phyloP scores from a whole-genome alignment of 2,797 vertebrate genomes.

The Phoeniculus purpureus region DNA sequence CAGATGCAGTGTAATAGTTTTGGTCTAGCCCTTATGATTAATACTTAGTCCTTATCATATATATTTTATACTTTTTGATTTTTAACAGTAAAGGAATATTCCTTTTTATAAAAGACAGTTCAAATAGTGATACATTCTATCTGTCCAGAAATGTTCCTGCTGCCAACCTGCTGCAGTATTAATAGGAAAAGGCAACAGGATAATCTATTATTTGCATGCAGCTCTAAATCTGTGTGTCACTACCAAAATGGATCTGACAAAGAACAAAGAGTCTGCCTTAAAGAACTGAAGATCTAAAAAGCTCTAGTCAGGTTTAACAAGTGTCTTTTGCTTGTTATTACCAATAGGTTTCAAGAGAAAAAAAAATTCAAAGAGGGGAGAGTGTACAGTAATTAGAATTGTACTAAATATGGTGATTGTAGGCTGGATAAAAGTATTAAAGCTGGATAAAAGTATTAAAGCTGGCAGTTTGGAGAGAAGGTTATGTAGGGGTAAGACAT shows the following conservation, averaged over 20 bases:
- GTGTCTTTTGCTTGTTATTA: conserved; percentile 30
- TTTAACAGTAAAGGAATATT: background rate
- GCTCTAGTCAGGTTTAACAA: conserved; percentile 31
- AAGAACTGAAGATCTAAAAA: conserved; percentile 35
- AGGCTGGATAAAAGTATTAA: background rate
- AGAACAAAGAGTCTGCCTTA: conserved; percentile 50
- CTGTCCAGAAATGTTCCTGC: conserved; percentile 16
- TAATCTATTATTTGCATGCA: conserved; percentile 39
- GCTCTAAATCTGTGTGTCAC: background rate
- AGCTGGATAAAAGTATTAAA: background rate
- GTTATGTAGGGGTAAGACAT: background rate
- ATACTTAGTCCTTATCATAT: background rate
- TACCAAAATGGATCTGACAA: conserved; percentile 24
- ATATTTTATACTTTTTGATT: background rate
- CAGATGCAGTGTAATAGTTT: background rate
- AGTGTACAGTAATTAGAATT: conserved; percentile 1
- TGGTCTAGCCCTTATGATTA: background rate
- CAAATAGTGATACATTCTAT: background rate
- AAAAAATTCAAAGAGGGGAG: background rate
- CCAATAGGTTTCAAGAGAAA: conserved; percentile 9
- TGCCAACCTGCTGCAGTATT: conserved; percentile 15
- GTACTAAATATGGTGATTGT: background rate
- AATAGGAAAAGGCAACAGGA: conserved; percentile 22
- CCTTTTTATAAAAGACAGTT: background rate
- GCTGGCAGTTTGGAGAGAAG: background rate